Evolutionary conservation across 2,113 vertebrate genomes (phyloP).

Genomic region (Cettia cetti): DNA sequence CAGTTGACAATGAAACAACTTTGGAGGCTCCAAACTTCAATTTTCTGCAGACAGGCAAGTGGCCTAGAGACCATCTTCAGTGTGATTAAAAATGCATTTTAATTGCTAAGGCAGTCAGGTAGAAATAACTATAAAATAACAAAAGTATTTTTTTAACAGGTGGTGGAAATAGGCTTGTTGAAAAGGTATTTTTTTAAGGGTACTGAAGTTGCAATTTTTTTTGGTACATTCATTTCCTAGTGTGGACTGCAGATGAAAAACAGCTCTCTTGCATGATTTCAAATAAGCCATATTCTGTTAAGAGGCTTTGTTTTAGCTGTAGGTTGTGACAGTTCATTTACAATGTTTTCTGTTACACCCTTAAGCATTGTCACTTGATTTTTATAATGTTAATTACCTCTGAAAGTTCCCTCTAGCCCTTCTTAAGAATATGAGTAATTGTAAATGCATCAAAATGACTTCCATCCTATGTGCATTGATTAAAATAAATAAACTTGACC

Average conservation of each 20-base stretch:
- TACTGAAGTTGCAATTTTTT: not conserved
- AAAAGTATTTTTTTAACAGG: not conserved
- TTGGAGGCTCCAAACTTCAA: not conserved
- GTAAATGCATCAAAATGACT: not conserved
- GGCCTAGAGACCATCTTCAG: not conserved
- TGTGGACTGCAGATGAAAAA: not conserved
- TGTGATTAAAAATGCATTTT: not conserved
- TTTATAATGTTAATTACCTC: not conserved
- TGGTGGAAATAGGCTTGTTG: not conserved
- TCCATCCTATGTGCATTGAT: not conserved
- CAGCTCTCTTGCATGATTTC: not conserved
- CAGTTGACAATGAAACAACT: not conserved
- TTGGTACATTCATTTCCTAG: not conserved
- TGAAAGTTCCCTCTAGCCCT: not conserved
- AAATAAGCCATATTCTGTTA: not conserved
- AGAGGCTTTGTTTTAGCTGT: not conserved
- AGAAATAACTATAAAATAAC: not conserved
- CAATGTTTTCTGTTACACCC: not conserved
- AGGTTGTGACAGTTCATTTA: not conserved
- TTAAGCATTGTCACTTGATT: not conserved
- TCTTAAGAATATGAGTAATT: not conserved
- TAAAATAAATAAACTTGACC: constrained; percentile 23
- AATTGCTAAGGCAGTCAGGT: not conserved
- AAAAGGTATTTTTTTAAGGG: not conserved
- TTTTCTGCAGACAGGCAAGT: not conserved